Evolutionary conservation across 2,797 vertebrate genomes (phyloP), one percentile per base, ranked within the genome.

Genomic region (Oreortyx pictus): DNA sequence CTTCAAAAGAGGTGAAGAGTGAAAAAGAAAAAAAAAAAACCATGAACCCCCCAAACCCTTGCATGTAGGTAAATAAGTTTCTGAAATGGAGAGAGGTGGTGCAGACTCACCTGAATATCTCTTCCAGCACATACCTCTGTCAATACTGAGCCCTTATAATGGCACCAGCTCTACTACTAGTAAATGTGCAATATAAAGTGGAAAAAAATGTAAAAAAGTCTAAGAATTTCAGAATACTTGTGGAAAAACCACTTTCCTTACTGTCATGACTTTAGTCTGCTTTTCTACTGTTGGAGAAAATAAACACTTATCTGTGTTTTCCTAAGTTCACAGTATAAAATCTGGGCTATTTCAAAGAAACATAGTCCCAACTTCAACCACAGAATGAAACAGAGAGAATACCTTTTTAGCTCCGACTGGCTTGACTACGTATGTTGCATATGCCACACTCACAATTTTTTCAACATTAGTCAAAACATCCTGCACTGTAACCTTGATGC

Each of bases 341-440:
- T 11, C 6, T 44, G 33, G 7, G 5, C 37, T 70, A 39, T 80
- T 88, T 67, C 56, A 59, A 16, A 84, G 60, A 76, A 71, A 33
- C 7, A 29, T 46, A 46, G 37, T 33, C 7, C 18, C 46, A 65
- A 46, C 18, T 75, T 66, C 14, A 66, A 47, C 18, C 15, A 61
- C 4, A 76, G 29, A 60, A 77, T 9, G 61, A 83, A 95, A 57
- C 13, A 66, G 62, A 54, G 87, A 25, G 27, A 92, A 85, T 97
- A 98, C 98, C 98, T 98, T 98, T 91, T 54, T 84, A 70, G 31
- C 80, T 92, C 92, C 97, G 43, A 70, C 71, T 73, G 98, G 97
- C 89, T 97, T 98, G 78, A 94, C 96, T 67, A 98, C 97, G 5
- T 98, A 98, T 0, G 98, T 98, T 56, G 98, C 98, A 88, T 97